These are phyloP conservation scores for Aptenodytes patagonicus DNA, from an alignment of 2,113 vertebrate species.

Conservation along the genomic window DNA sequence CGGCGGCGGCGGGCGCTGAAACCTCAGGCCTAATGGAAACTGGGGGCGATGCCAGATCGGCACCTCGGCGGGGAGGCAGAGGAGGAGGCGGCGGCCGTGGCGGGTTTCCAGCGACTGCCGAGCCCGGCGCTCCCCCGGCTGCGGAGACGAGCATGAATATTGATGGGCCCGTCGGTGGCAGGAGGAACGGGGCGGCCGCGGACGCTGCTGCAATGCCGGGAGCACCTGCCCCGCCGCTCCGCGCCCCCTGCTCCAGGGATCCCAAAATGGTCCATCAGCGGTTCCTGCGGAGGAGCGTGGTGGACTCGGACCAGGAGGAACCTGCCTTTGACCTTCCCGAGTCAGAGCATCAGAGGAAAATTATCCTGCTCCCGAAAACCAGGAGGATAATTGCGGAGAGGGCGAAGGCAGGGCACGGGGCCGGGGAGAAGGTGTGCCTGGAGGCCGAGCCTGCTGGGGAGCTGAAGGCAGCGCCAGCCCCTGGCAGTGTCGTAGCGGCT, in stretches of 20 bases:
- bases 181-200: conserved; percentile 66
- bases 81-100: neutral
- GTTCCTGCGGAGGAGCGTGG: conserved; percentile 88
- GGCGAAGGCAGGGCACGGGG: conserved; percentile 58
- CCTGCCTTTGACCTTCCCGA: conserved; percentile 79
- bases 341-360: conserved; percentile 70
- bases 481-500: neutral
- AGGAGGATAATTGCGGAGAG: conserved; percentile 74
- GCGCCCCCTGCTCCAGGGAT: conserved; percentile 49
- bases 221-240: conserved; percentile 12
- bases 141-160: conserved; percentile 74
- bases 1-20: conserved; percentile 46
- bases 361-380: conserved; percentile 73
- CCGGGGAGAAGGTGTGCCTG: conserved; percentile 36
- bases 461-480: neutral
- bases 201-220: conserved; percentile 65
- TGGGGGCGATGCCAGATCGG: conserved; percentile 69
- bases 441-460: neutral
- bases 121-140: conserved; percentile 57
- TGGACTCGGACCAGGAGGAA: conserved; percentile 90
- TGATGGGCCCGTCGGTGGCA: conserved; percentile 71
- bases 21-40: conserved; percentile 75
- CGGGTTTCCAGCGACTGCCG: conserved; percentile 49
- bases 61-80: conserved; percentile 67
- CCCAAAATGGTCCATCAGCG: conserved; percentile 79